These are phyloP conservation scores for Idaea straminata DNA, from an alignment of 2,888 invertebrate species.

Conservation along the genomic window DNA sequence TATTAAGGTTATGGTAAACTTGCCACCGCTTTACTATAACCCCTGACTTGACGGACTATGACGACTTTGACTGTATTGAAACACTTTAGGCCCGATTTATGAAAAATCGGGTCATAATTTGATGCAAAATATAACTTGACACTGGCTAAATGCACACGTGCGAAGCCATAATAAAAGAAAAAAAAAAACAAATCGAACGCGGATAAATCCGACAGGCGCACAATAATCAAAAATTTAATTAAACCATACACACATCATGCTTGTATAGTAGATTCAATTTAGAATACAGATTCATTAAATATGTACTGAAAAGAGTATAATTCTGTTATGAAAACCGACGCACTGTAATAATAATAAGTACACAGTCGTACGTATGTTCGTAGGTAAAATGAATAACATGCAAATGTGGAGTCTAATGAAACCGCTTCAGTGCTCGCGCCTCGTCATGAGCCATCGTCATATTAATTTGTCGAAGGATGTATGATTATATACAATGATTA, in stretches of 20 bases:
- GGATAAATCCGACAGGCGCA: no score
- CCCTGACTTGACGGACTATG: no score
- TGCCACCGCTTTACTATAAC: no score
- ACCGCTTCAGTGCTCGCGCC: conserved; percentile 38
- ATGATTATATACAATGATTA: conserved; percentile 31
- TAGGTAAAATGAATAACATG: conserved; percentile 64
- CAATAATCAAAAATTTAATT: background rate
- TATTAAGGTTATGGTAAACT: no score
- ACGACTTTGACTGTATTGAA: no score
- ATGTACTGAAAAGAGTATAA: background rate
- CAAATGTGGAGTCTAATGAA: conserved; percentile 64
- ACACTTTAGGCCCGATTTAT: no score
- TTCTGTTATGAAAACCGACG: background rate
- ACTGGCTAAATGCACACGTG: no score
- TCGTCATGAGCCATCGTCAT: conserved; percentile 25
- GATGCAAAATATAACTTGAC: no score
- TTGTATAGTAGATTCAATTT: background rate
- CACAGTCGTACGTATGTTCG: background rate
- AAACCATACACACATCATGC: background rate
- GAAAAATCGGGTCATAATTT: no score
- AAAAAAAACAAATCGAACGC: no score
- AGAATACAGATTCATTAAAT: background rate
- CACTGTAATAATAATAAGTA: background rate
- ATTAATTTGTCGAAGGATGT: conserved; percentile 40
- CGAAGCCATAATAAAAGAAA: no score